Evolutionary conservation across 2,888 invertebrate species (phyloP).

Genomic region (Margaritifera margaritifera): DNA sequence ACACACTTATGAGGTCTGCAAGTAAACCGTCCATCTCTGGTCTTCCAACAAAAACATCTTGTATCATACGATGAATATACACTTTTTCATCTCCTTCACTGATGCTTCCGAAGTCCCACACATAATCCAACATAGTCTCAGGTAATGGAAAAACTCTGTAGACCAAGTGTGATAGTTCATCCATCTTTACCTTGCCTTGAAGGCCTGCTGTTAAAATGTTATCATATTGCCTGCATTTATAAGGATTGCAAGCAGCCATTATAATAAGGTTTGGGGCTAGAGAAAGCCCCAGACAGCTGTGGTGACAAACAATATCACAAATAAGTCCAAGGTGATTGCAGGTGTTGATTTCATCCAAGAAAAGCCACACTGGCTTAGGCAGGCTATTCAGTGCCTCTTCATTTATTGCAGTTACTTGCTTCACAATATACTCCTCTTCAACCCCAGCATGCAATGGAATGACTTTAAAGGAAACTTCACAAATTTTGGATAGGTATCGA

Average conservation of each 20-base stretch:
- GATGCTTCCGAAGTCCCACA: constrained; percentile 55
- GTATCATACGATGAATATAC: constrained; percentile 35
- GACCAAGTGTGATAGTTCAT: constrained; percentile 46
- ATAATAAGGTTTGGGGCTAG: constrained; percentile 45
- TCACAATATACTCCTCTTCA: constrained; percentile 26
- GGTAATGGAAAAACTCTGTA: constrained; percentile 55
- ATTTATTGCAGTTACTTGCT: constrained; percentile 21
- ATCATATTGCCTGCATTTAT: constrained; percentile 34
- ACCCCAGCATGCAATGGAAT: constrained; percentile 53
- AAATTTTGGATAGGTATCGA: constrained; percentile 41
- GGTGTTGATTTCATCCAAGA: constrained; percentile 58
- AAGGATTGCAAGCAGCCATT: constrained; percentile 57
- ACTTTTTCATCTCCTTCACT: constrained; percentile 41
- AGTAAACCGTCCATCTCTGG: constrained; percentile 6
- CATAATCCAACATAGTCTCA: constrained; percentile 51
- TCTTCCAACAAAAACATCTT: constrained; percentile 13
- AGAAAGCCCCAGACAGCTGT: constrained; percentile 26
- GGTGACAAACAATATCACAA: constrained; percentile 44
- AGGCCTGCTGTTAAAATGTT: constrained; percentile 45
- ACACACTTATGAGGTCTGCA: constrained; percentile 20
- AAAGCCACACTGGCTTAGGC: constrained; percentile 38
- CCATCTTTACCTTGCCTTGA: constrained; percentile 42
- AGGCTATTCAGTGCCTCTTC: constrained; percentile 14
- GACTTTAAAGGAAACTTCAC: constrained; percentile 41
- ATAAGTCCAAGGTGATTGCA: constrained; percentile 47